Base-by-base conservation (phyloP, 2,888 invertebrate genomes). In the Eueremaeus valkanovi region DNA sequence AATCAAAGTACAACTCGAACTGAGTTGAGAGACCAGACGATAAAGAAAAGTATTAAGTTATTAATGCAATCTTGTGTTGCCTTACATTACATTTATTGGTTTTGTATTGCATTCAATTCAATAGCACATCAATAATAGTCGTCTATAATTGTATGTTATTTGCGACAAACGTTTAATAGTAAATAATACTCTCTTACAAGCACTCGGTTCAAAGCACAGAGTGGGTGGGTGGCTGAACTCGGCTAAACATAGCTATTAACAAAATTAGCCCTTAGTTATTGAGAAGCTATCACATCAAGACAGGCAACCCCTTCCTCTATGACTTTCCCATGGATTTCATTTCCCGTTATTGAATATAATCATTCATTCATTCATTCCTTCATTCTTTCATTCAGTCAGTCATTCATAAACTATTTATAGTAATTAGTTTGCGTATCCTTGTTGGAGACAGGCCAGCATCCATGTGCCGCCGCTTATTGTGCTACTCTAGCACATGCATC, bases 21-120 rank as follows among this genome's bases (percentile, higher is more conserved):
- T 45, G 45, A 16, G 9, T 45, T 45, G 51, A 61, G 61, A n/a
- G 24, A 31, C 61, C 61, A 61, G 61, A 61, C 61, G 61, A 61
- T 61, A 61, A 61, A 51, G 51, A 51, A 51, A 51, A 61, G 61
- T 61, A 61, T 61, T 61, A 61, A 61, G 61, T 61, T 61, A 61
- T 61, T 61, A 5, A 61, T 61, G 61, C 33, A 61, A 31, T 61
- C 18, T 31, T n/a, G n/a, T n/a, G n/a, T n/a, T 61, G 29, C 29
- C 31, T 61, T 61, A 61, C 61, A 61, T 33, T 61, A 33, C 61
- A 33, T 33, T 61, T 61, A 31, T 6, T 61, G 61, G 61, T 61
- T 61, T 61, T 16, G 61, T 61, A 21, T 61, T 61, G 29, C 61
- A 61, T 31, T 61, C 61, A 61, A 29, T 31, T 21, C 45, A 51